These are phyloP conservation scores for Formica selysi DNA, from an alignment of 1,140 invertebrate species.

Conservation along the genomic window DNA sequence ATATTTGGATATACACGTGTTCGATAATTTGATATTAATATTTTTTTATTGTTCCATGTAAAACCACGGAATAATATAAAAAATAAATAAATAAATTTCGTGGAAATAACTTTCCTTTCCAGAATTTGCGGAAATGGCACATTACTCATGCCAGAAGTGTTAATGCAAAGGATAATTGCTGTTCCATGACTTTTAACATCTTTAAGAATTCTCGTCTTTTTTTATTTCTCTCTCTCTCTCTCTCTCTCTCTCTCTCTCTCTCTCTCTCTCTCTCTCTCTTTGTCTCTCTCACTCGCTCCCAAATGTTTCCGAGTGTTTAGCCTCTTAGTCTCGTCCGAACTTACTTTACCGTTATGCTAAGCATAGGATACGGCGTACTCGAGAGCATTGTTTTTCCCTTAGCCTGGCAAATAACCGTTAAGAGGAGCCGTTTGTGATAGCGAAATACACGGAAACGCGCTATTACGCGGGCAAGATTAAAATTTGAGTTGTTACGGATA, in stretches of 20 bases:
- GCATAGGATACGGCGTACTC: neutral
- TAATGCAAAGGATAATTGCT: conserved; percentile 32
- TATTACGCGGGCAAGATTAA: conserved; percentile 72
- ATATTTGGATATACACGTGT: neutral
- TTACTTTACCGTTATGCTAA: conserved; percentile 53
- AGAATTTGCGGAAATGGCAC: neutral
- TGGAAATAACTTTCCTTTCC: neutral
- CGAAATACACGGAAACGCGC: conserved; percentile 66
- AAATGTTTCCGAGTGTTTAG: conserved; percentile 6
- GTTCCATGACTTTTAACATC: conserved; percentile 28
- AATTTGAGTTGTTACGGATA: conserved; percentile 74
- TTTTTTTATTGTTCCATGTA: neutral
- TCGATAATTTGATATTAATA: neutral
- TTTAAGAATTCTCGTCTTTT: neutral
- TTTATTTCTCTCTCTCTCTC: too few relatives aligned
- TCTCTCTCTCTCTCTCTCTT: too few relatives aligned
- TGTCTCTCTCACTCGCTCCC: too few relatives aligned
- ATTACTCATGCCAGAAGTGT: neutral
- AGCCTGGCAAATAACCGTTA: conserved; percentile 54
- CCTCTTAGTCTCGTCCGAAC: neutral
- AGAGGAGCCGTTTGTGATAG: conserved; percentile 48
- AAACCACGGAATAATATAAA: too few relatives aligned
- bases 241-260: too few relatives aligned
- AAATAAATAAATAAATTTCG: neutral
- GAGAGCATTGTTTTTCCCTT: conserved; percentile 51